Evolutionary conservation across 2,113 vertebrate genomes (phyloP).

Genomic region (Phrynosoma blainvillii): DNA sequence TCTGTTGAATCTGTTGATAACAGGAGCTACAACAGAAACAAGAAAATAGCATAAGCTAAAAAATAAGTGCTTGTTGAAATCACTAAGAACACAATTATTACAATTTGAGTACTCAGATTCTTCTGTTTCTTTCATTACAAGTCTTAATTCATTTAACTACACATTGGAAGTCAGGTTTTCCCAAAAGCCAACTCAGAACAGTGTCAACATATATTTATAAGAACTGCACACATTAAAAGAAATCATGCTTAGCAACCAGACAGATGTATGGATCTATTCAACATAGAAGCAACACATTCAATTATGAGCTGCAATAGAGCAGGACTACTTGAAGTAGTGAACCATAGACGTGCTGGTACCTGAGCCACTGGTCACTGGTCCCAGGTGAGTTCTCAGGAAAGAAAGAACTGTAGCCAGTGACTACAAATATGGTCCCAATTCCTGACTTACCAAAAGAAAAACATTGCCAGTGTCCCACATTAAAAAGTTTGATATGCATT

Average conservation of each 20-base stretch:
- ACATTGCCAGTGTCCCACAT: no score
- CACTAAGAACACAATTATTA: neutral
- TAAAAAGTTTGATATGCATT: no score
- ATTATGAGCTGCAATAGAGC: neutral
- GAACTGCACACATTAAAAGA: neutral
- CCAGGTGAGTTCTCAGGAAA: no score
- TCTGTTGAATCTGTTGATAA: conserved; percentile 89
- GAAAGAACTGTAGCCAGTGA: no score
- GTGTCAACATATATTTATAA: neutral
- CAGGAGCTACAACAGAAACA: conserved; percentile 83
- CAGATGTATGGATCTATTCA: neutral
- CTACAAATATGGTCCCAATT: no score
- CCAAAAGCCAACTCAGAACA: neutral
- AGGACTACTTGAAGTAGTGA: no score
- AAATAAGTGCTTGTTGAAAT: conserved; percentile 35
- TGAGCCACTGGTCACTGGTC: no score
- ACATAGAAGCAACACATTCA: neutral
- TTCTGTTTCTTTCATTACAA: neutral
- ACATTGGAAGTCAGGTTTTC: neutral
- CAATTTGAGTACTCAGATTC: neutral
- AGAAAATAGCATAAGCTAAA: conserved; percentile 9
- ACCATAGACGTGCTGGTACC: no score
- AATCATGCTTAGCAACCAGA: neutral
- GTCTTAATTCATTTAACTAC: neutral
- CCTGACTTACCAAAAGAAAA: no score